phyloP scores from a whole-genome alignment of 2,888 invertebrate species.

The Polydesmus complanatus region DNA sequence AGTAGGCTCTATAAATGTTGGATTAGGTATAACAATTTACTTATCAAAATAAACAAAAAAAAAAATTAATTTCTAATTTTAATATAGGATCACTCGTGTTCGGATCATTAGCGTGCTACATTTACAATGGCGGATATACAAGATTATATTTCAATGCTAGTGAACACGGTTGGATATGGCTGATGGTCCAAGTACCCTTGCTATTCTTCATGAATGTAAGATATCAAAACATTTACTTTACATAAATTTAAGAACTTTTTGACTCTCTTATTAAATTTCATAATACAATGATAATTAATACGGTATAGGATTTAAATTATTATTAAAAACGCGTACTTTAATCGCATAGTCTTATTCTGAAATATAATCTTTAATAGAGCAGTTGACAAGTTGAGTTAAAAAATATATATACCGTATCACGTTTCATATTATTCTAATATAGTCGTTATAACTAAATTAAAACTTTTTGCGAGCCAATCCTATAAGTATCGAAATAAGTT shows the following conservation, averaged over 20 bases:
- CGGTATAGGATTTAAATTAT: no score
- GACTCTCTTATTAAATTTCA: no score
- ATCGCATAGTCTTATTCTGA: no score
- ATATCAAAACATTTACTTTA: no score
- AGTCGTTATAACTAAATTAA: no score
- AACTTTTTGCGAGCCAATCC: neutral
- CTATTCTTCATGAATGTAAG: conserved; percentile 38
- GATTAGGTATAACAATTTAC: conserved; percentile 14
- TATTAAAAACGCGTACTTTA: no score
- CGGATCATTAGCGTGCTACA: conserved; percentile 48
- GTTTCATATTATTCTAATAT: neutral
- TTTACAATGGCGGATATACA: conserved; percentile 50
- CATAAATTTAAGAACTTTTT: no score
- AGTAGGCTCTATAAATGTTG: conserved; percentile 37
- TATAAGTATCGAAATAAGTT: neutral
- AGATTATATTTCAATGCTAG: conserved; percentile 48
- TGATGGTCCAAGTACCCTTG: conserved; percentile 47
- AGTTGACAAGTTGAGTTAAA: no score
- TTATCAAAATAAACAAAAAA: no score
- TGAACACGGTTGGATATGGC: conserved; percentile 52
- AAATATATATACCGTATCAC: neutral
- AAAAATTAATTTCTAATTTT: no score
- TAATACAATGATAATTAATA: no score
- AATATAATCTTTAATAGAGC: no score
- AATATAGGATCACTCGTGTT: conserved; percentile 41